These are phyloP conservation scores for Anastrepha obliqua DNA, from an alignment of 1,140 invertebrate species.

Conservation along the genomic window DNA sequence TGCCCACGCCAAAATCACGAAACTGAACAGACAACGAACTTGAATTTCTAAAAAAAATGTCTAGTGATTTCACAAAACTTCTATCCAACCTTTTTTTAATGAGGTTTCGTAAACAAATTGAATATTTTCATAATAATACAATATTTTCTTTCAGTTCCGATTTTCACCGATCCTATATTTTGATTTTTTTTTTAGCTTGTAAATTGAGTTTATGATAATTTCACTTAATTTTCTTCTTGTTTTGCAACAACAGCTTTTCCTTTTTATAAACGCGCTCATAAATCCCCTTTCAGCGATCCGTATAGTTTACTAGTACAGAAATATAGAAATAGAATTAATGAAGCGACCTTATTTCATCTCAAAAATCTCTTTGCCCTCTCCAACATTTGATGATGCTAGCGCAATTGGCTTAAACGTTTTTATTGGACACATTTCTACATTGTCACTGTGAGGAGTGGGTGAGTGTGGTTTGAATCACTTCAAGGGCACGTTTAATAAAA, in stretches of 20 bases:
- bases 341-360: conserved; percentile 53
- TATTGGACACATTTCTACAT: conserved; percentile 35
- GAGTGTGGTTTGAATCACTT: conserved; percentile 49
- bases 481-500: conserved; percentile 60
- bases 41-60: background rate
- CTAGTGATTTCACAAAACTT: too few species aligned
- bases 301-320: conserved; percentile 50
- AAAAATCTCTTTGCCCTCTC: conserved; percentile 50
- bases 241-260: background rate
- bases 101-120: too few species aligned
- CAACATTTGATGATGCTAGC: conserved; percentile 42
- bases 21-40: background rate
- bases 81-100: too few species aligned
- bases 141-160: too few species aligned
- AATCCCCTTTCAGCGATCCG: conserved; percentile 38
- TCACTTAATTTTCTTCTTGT: too few species aligned
- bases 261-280: background rate
- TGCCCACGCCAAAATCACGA: background rate
- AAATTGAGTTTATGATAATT: too few species aligned
- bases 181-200: too few species aligned
- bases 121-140: too few species aligned
- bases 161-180: too few species aligned
- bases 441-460: conserved; percentile 38
- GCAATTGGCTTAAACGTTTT: conserved; percentile 49
- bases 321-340: conserved; percentile 53